These are phyloP conservation scores for Euplagia quadripunctaria DNA, from an alignment of 2,888 invertebrate genomes.

Conservation along the genomic window DNA sequence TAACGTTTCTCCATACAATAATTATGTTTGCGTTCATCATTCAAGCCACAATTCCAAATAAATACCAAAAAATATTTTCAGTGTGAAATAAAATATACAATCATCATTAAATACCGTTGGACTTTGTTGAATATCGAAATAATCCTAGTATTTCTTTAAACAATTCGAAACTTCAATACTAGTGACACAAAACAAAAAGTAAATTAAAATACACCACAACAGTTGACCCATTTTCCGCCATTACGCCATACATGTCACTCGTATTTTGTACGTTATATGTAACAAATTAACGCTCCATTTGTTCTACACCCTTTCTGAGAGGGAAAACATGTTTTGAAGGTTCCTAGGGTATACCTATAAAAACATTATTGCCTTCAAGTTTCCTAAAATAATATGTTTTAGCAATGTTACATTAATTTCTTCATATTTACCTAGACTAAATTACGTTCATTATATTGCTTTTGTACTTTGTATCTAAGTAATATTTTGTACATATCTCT, in stretches of 20 bases:
- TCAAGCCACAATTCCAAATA: neutral
- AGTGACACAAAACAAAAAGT: neutral
- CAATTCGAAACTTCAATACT: neutral
- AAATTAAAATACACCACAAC: constrained; percentile 7
- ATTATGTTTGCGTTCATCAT: neutral
- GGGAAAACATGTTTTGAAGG: constrained; percentile 66
- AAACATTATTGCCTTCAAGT: constrained; percentile 51
- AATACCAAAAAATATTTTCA: neutral
- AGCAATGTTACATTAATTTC: constrained; percentile 30
- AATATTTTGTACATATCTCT: no score
- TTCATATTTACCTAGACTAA: constrained; percentile 40
- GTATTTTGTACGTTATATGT: constrained; percentile 44
- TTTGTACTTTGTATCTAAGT: neutral
- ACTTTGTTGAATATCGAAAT: neutral
- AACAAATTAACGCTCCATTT: constrained; percentile 59
- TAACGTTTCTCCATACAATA: neutral
- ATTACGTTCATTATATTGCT: constrained; percentile 35
- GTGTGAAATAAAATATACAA: neutral
- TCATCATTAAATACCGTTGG: neutral
- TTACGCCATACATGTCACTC: constrained; percentile 12
- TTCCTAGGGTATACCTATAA: constrained; percentile 52
- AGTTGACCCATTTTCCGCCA: constrained; percentile 11
- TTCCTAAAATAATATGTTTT: constrained; percentile 63
- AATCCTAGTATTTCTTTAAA: neutral
- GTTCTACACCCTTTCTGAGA: constrained; percentile 55